Base-by-base conservation (phyloP, 2,888 invertebrate species). In the Xanthorhoe designata region DNA sequence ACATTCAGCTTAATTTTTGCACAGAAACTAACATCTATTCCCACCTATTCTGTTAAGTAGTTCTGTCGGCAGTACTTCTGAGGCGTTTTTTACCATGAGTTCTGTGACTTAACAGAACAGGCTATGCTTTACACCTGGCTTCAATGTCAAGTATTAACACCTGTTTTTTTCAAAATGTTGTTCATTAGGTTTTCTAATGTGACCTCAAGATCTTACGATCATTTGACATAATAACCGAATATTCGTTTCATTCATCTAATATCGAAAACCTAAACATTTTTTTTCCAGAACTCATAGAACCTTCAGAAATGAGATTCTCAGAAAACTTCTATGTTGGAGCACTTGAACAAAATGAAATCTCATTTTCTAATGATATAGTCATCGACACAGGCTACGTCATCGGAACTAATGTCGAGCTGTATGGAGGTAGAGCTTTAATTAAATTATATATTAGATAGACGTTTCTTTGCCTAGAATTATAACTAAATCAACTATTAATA, bases 401-500 rank as follows among this genome's bases (percentile, higher is more conserved):
- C 10, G 38, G 7, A 38, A 38, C 38, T 1, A 10, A 38, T 10
- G 8, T 80, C 38, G 50, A 64, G 1, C 58, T 84, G 61, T 67
- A 69, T 9, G 81, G 81, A 74, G 81, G 82, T 82, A 54, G n/a
- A n/a, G n/a, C 9, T 19, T n/a, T 10, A n/a, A 24, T 2, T n/a
- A 29, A 1, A 13, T n/a, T 47, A 32, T 53, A 4, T 0, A 2
- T 24, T 38, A 13, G 13, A 42, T 9, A 35, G 35, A 9, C 10
- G 9, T 35, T 10, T 7, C 8, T 10, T 35, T 0, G 9, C 9
- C 35, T 10, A 10, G 7, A 4, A 32, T 2, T 3, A 42, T 42
- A 13, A 13, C 38, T 10, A 13, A 42, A 42, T 2, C 38, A 5
- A 42, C 38, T 24, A 3, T 42, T 13, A 42, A 13, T 42, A 13